Conservation (phyloP, 2,113 vertebrate genomes). For the Sorex fumeus region DNA sequence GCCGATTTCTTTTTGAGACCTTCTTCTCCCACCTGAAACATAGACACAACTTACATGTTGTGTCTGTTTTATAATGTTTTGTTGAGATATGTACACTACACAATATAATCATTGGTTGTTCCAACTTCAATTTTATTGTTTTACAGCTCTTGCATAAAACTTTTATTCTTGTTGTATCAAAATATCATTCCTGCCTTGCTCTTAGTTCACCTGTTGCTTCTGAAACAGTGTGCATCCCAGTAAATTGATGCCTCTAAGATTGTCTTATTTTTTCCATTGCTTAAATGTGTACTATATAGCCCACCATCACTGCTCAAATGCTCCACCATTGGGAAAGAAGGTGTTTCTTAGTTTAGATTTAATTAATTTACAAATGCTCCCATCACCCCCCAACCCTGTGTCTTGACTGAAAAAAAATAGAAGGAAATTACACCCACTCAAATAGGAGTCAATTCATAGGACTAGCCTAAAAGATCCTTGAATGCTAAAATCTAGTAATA, state of each 20-base stretch:
- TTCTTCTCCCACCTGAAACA: no score
- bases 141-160: neutral
- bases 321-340: neutral
- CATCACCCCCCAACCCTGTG: no score
- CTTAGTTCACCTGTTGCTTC: neutral
- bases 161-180: neutral
- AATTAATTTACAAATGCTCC: no score
- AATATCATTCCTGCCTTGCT: neutral
- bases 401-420: no score
- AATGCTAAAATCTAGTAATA: no score
- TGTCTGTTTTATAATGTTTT: neutral
- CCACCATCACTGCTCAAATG: neutral
- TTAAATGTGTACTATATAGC: neutral
- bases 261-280: neutral
- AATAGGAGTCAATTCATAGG: no score
- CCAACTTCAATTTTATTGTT: neutral
- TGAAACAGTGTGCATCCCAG: neutral
- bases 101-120: neutral
- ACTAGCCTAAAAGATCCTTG: no score
- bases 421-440: no score
- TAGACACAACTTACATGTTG: no score
- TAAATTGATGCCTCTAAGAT: neutral
- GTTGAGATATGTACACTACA: neutral
- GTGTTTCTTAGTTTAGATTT: no score
- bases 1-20: no score